Conservation (phyloP, 2,113 vertebrate genomes). For the Oreochromis tanganicae region DNA sequence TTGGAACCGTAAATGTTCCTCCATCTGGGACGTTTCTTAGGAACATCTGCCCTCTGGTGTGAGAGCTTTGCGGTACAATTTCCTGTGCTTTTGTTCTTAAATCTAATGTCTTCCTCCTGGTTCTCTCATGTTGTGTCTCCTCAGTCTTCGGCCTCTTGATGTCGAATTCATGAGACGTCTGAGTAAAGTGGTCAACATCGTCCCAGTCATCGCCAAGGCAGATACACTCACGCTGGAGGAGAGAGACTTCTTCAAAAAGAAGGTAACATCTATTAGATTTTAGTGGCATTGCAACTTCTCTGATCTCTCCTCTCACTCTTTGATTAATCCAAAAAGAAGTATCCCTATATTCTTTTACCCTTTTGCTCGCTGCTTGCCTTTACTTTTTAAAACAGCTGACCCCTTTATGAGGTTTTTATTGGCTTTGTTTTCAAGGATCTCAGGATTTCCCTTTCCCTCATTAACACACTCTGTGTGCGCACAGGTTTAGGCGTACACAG, state of each 20-base stretch:
- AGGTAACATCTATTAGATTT: constrained; percentile 69
- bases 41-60: constrained; percentile 46
- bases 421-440: neutral
- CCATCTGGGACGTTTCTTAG: neutral
- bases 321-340: neutral
- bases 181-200: constrained; percentile 98
- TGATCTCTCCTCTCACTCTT: neutral
- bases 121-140: neutral
- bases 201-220: constrained; percentile 94
- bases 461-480: neutral
- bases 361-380: neutral
- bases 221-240: constrained; percentile 97
- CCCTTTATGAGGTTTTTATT: constrained; percentile 2
- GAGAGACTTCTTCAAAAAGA: constrained; percentile 92
- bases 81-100: neutral
- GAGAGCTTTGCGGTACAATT: neutral
- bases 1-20: neutral
- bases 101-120: neutral
- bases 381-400: neutral
- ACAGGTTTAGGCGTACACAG: neutral
- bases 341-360: neutral
- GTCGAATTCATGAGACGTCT: constrained; percentile 98
- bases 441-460: neutral
- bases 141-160: constrained; percentile 91
- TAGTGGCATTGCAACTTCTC: neutral